Evolutionary conservation across 2,888 invertebrate species (phyloP).

Genomic region (Anthophora plumipes): DNA sequence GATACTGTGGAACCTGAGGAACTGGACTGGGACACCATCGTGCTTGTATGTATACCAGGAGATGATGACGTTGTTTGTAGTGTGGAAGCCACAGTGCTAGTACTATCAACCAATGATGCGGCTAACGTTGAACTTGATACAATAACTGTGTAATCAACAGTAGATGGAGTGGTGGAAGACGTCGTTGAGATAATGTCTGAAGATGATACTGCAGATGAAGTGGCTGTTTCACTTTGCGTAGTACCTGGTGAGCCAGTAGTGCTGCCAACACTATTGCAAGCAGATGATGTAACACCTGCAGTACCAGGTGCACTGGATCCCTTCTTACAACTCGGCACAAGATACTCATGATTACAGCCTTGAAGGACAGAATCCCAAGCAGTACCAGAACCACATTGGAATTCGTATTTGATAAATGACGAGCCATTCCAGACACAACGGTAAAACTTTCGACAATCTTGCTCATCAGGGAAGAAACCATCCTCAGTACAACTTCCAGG

Average conservation of each 20-base stretch:
- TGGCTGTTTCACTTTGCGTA: slow-evolving; percentile 22
- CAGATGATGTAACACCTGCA: slow-evolving; percentile 32
- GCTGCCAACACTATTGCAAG: slow-evolving; percentile 42
- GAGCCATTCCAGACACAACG: slow-evolving; percentile 89
- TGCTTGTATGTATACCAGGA: slow-evolving; percentile 22
- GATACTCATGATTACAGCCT: slow-evolving; percentile 87
- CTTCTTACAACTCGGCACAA: slow-evolving; percentile 81
- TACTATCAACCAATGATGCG: neutral
- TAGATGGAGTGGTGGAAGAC: slow-evolving; percentile 1
- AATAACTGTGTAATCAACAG: neutral
- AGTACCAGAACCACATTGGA: slow-evolving; percentile 88
- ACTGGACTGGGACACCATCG: neutral
- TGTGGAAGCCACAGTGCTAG: neutral
- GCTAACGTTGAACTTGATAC: neutral
- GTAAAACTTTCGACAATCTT: slow-evolving; percentile 91
- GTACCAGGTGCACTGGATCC: slow-evolving; percentile 51
- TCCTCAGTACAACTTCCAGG: slow-evolving; percentile 86
- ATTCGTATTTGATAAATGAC: slow-evolving; percentile 85
- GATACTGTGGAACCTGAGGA: slow-evolving; percentile 37
- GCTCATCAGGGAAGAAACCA: slow-evolving; percentile 89
- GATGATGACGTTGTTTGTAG: slow-evolving; percentile 10
- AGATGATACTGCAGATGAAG: slow-evolving; percentile 32
- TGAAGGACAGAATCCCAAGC: slow-evolving; percentile 89
- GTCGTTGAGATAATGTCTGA: slow-evolving; percentile 34
- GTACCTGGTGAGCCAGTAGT: slow-evolving; percentile 1